Conservation (phyloP, 2,797 vertebrate species). For the Molossus alvarezi region DNA sequence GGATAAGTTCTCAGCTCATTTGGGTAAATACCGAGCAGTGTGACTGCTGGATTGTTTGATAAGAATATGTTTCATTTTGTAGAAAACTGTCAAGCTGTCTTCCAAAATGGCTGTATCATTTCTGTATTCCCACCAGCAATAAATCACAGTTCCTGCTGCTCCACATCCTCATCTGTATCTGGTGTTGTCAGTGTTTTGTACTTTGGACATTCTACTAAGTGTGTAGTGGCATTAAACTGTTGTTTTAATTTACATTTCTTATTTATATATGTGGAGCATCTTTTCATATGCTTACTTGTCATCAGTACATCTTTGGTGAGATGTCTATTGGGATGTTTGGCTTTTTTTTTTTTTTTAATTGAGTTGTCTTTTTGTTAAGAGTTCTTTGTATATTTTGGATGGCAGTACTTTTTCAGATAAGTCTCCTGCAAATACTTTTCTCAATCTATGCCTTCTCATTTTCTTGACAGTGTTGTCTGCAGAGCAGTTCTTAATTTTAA, state of each 20-base stretch:
- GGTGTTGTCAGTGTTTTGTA: not conserved
- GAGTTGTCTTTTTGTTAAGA: not conserved
- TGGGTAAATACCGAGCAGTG: not conserved
- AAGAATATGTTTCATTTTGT: not conserved
- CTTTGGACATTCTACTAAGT: not conserved
- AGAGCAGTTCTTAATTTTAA: not conserved
- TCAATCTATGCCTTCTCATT: not conserved
- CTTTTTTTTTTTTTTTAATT: not conserved
- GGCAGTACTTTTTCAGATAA: not conserved
- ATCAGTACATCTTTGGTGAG: not conserved
- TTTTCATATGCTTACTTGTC: not conserved
- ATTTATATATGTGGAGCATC: not conserved
- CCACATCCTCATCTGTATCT: not conserved
- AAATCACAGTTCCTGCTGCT: not conserved
- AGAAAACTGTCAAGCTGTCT: not conserved
- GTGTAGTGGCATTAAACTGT: accelerated
- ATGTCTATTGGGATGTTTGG: not conserved
- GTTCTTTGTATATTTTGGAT: not conserved
- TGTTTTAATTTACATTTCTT: not conserved
- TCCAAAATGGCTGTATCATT: not conserved
- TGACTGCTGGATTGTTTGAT: not conserved
- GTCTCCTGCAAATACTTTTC: conserved; percentile 2
- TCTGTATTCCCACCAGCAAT: not conserved
- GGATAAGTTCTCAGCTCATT: not conserved
- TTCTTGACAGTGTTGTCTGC: not conserved